Conservation (phyloP, 1,140 invertebrate genomes). For the Colletes latitarsis region DNA sequence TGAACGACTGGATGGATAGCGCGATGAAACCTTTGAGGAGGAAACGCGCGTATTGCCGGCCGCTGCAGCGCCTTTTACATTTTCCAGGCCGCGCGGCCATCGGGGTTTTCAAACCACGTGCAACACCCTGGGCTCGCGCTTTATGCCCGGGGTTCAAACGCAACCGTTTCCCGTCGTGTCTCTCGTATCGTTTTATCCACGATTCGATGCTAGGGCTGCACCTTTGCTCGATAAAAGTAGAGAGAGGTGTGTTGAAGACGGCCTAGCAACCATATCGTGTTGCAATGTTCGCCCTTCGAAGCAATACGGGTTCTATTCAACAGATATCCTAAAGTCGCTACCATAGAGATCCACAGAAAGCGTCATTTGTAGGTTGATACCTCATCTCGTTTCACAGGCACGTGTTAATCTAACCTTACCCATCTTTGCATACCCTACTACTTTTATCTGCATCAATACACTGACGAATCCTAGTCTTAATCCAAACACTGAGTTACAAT, state of each 20-base stretch:
- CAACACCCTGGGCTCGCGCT: slow-evolving; percentile 34
- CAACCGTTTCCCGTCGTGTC: slow-evolving; percentile 23
- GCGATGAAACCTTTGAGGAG: slow-evolving; percentile 61
- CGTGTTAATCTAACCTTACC: no score
- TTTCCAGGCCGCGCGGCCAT: slow-evolving; percentile 67
- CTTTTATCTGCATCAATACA: no score
- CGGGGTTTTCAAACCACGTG: slow-evolving; percentile 64
- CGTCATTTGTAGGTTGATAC: no score
- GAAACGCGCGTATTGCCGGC: slow-evolving; percentile 63
- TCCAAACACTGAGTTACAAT: no score
- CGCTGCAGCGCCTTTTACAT: slow-evolving; percentile 67
- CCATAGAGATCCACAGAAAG: no score
- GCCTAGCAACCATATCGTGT: not conserved
- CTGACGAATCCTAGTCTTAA: no score
- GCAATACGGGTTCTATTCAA: no score
- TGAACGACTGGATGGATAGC: slow-evolving; percentile 63
- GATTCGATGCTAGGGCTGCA: not conserved
- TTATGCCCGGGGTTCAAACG: slow-evolving; percentile 22
- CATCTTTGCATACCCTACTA: no score
- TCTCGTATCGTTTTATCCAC: not conserved
- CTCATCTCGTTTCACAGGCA: no score
- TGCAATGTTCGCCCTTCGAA: no score
- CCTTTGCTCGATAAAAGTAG: slow-evolving; percentile 3
- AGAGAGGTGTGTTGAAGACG: not conserved
- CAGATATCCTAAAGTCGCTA: no score